Evolutionary conservation across 2,797 vertebrate genomes (phyloP), one percentile per base, ranked within the genome.

Genomic region (Protosalanx chinensis): DNA sequence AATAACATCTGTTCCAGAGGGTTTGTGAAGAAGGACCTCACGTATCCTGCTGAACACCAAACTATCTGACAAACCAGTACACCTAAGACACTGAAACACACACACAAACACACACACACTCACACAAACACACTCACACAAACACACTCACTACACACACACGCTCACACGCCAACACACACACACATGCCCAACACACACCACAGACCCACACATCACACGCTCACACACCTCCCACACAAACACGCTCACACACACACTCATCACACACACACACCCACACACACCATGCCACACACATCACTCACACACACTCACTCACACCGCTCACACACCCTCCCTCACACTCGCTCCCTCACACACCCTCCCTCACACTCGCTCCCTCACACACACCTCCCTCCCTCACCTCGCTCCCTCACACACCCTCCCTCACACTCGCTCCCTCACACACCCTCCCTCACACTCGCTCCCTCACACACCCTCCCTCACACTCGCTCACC

Each of bases 391-490:
- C n/a, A n/a, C n/a, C n/a, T n/a, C n/a, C n/a, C n/a, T n/a, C 23
- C 8, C 92, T 92, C 91, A 98, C 98, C 95, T 98, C n/a, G 23
- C 23, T 27, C 58, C 29, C 27, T 20, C 30, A 20, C 51, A n/a
- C 16, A 12, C 15, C 1, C 37, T 32, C 23, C 12, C 57, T 30
- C 6, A 49, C 30, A 53, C 35, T 23, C 59, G n/a, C 59, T 30
- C 29, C 10, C 5, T 53, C 57, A 53, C 49, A 32, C 12, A 51
- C 23, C 8, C 92, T 92, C 91, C n/a, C n/a, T n/a, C n/a, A n/a
- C n/a, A n/a, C n/a, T n/a, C n/a, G 23, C 23, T 27, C 58, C 29
- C 27, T 20, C 30, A 20, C 51, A n/a, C 16, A 12, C 15, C 1
- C 37, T 32, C 23, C 12, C 57, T 30, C 6, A 49, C 30, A 53